Conservation (phyloP, 2,888 invertebrate genomes). For the Caenorhabditis sp. region DNA sequence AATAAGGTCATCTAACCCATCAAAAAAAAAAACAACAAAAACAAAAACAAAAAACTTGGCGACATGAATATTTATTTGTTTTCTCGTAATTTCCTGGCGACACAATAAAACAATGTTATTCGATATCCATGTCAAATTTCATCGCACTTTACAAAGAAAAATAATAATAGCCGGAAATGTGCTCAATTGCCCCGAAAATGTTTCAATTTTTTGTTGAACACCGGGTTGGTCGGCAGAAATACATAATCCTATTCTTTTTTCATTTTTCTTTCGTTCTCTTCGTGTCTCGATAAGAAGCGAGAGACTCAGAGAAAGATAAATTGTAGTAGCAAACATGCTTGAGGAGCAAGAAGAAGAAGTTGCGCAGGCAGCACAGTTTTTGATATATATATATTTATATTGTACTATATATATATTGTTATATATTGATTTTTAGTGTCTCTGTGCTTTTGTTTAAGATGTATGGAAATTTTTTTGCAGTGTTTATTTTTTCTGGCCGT, state of each 20-base stretch:
- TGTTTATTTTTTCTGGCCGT: neutral
- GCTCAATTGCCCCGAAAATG: neutral
- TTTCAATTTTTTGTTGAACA: neutral
- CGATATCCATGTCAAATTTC: too few relatives aligned
- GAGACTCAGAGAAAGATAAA: neutral
- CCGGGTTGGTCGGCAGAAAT: neutral
- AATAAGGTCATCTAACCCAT: too few relatives aligned
- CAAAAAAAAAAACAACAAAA: too few relatives aligned
- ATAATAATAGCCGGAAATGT: neutral
- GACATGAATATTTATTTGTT: too few relatives aligned
- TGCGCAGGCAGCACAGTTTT: conserved; percentile 1
- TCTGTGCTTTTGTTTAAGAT: neutral
- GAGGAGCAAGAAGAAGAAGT: neutral
- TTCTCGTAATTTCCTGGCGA: too few relatives aligned
- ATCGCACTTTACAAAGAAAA: neutral
- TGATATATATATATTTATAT: neutral
- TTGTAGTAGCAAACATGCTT: neutral
- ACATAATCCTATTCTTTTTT: neutral
- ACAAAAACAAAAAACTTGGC: too few relatives aligned
- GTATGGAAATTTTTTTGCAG: neutral
- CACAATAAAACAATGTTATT: too few relatives aligned
- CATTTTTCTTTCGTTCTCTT: neutral
- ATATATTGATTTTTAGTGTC: neutral
- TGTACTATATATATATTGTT: neutral
- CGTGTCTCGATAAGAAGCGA: too few relatives aligned